Evolutionary conservation across 2,888 invertebrate genomes (phyloP), one percentile per base, ranked within the genome.

Genomic region (Tanypteryx hageni): DNA sequence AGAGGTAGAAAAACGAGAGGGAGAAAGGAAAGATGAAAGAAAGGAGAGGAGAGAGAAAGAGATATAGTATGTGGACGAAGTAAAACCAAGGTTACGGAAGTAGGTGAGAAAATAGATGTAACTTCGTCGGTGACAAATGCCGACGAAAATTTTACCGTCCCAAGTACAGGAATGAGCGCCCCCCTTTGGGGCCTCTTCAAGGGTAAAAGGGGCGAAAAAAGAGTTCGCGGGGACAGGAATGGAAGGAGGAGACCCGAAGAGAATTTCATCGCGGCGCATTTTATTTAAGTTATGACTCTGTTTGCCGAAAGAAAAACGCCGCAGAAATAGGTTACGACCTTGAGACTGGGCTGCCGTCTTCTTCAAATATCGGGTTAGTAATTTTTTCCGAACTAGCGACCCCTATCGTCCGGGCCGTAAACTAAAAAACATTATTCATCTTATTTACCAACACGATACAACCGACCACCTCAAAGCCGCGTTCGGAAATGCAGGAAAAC

Each of bases 41-140:
- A 10, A 13, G 76, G 22, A 1, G 13, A 76, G 18, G 22, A 22
- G 76, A 76, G 76, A 76, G 76, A 14, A n/a, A n/a, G 27, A n/a
- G 22, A 22, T 11, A 8, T 61, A 13, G 61, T 61, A 7, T n/a
- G 27, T 27, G 27, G 27, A 27, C 0, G 22, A 27, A 22, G 44
- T 44, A 44, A 44, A 44, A 44, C 1, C 5, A 44, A 44, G 5
- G 44, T 3, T 44, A 10, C 22, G 76, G 11, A 76, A 76, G 22
- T 5, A 10, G 27, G 5, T 8, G 14, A 61, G 61, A 7, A 8
- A 76, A 76, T 44, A 44, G 3, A 44, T 44, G 76, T 27, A 22
- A 76, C 76, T 27, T 76, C 76, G 13, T 27, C 31, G n/a, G 89
- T 89, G 89, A 89, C 31, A 44, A 18, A 68, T 68, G 68, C 64